Base-by-base conservation (phyloP, 2,888 invertebrate species). In the Diadromus collaris region DNA sequence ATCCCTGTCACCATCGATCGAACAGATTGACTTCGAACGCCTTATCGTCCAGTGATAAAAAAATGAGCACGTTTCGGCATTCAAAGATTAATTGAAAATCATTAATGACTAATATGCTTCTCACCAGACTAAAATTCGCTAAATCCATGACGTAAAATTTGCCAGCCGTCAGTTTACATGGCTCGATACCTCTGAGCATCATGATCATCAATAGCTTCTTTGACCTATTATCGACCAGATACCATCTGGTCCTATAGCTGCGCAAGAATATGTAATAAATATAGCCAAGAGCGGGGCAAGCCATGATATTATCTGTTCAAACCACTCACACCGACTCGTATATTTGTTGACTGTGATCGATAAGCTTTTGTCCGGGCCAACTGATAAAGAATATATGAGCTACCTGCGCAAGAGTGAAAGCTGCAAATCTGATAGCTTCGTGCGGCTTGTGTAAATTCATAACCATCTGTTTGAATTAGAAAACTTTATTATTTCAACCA, bases 311-410 rank as follows among this genome's bases (percentile, higher is more conserved):
- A 54, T 9, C 9, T 16, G 24, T 4, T 19, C 9, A 0, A 2
- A 24, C 60, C 44, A 73, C 79, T 76, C 29, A 76, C 79, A 71
- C 73, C 9, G 58, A 72, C n/a, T 73, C 69, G 65, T 69, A 46
- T 19, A 79, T 61, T 67, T 21, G 64, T 38, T 65, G 65, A 29
- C 79, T 79, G 38, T 76, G 76, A 60, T 79, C 79, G 6, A 73
- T 76, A 6, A 79, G 32, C 38, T 76, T 73, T 16, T 79, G 76
- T 3, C 79, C 79, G 7, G 79, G 79, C 79, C 76, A 79, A 58
- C 70, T 76, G 27, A 73, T 60, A 24, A 60, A 79, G 60, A 73
- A 76, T 34, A 79, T 76, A n/a, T 79, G 76, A 44, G 60, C 64
- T 6, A 76, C 68, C 27, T 79, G 79, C n/a, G 76, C 72, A 0